Evolutionary conservation across 92 coral and sea anemone species (phyloP).

Genomic region (Epizoanthus stellaris): DNA sequence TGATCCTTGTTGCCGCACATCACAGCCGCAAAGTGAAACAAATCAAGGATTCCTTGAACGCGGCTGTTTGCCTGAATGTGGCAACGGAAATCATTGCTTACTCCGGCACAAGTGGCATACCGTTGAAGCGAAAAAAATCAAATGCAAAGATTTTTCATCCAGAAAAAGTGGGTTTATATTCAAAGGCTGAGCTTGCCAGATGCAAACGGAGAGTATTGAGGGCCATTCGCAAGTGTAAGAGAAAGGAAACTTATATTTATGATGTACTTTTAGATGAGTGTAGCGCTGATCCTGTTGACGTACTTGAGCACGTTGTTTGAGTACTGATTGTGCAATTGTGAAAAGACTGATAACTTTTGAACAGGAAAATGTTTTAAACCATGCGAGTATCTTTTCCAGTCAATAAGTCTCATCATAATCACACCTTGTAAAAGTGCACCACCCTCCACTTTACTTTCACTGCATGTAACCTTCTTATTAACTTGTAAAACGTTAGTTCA

Average conservation of each 20-base stretch:
- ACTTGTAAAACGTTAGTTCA: too few species aligned
- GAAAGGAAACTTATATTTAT: conserved; percentile 17
- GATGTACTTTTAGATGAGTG: conserved; percentile 20
- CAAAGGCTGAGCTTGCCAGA: conserved; percentile 1
- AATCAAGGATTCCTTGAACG: conserved; percentile 6
- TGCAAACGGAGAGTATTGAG: conserved; percentile 9
- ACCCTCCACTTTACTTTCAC: too few species aligned
- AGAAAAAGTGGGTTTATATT: conserved; percentile 4
- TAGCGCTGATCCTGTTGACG: conserved; percentile 5
- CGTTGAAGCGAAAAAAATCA: conserved; percentile 16
- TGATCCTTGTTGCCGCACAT: conserved; percentile 23
- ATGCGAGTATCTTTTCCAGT: too few species aligned
- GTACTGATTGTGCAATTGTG: neutral
- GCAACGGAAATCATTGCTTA: conserved; percentile 26
- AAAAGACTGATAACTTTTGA: too few species aligned
- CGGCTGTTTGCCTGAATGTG: conserved; percentile 25
- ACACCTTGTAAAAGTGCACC: too few species aligned
- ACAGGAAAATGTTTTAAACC: too few species aligned
- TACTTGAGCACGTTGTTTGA: conserved; percentile 8
- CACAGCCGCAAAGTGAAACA: conserved; percentile 12
- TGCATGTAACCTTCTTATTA: too few species aligned
- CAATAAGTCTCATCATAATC: too few species aligned
- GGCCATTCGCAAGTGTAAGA: conserved; percentile 22
- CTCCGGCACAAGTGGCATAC: conserved; percentile 22
- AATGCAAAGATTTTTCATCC: conserved; percentile 8